Percentiles rank a stretch among this genome's conserved stretches.
These are phyloP conservation scores for Dipodomys stephensi DNA, from an alignment of 2,113 vertebrate species.

Conservation along the genomic window DNA sequence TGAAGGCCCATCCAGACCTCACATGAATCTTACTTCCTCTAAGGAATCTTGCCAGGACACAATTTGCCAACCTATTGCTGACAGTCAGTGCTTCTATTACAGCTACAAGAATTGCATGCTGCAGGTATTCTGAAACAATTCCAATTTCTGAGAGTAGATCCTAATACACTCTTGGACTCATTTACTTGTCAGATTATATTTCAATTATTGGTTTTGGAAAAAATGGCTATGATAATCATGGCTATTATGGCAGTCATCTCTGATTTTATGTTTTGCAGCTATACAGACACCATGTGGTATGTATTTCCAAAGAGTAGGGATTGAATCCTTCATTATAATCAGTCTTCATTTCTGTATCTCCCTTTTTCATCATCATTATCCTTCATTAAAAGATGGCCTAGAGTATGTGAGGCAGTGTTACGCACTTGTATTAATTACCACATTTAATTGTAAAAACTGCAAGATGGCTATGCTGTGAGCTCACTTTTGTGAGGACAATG, in stretches of 20 bases:
- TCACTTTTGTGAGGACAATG: not conserved
- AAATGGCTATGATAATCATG: not conserved
- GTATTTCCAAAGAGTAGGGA: not conserved
- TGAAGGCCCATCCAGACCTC: not conserved
- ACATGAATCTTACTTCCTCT: not conserved
- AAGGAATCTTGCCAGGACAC: not conserved
- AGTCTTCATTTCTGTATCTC: not conserved
- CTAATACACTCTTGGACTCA: not conserved
- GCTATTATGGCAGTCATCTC: not conserved
- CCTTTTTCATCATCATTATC: not conserved
- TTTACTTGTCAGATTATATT: constrained; percentile 18
- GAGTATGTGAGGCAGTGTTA: not conserved
- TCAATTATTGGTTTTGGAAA: constrained; percentile 28
- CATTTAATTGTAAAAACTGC: not conserved
- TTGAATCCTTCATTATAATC: not conserved
- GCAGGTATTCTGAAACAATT: not conserved
- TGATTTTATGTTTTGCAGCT: constrained; percentile 8
- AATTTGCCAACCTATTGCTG: not conserved
- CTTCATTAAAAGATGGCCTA: constrained; percentile 14
- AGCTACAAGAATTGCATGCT: not conserved
- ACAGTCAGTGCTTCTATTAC: not conserved
- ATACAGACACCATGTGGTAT: not conserved
- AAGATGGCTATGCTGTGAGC: not conserved
- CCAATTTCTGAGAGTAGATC: constrained; percentile 33
- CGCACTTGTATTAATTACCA: not conserved